Conservation (phyloP, 2,113 vertebrate genomes). For the Pteropus alecto region DNA sequence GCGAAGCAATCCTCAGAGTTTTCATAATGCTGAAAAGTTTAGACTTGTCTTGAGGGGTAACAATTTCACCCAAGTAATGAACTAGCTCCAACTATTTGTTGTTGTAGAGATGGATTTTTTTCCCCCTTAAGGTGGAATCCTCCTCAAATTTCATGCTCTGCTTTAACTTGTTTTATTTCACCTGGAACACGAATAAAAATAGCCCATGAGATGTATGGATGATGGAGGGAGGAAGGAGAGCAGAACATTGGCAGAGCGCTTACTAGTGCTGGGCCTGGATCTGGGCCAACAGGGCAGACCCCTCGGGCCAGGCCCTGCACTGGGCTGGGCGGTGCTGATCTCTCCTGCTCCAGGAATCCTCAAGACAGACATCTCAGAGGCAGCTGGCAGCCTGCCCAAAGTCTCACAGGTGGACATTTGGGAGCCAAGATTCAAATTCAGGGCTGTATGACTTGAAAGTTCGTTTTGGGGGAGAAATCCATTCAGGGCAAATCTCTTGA, state of each 20-base stretch:
- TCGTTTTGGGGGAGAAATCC: neutral
- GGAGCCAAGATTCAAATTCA: neutral
- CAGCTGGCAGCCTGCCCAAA: no score
- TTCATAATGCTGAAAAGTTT: constrained; percentile 88
- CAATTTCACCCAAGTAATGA: constrained; percentile 84
- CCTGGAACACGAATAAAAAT: constrained; percentile 81
- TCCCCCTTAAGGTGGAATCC: constrained; percentile 86
- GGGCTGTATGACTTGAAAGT: neutral
- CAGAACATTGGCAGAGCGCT: neutral
- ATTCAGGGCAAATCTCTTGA: neutral
- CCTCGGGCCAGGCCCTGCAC: neutral
- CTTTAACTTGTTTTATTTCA: constrained; percentile 88
- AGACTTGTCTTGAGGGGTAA: constrained; percentile 90
- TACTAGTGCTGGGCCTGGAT: neutral
- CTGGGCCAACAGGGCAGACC: no score
- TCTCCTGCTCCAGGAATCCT: neutral
- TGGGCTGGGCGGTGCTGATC: fast-evolving
- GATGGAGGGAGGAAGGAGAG: neutral
- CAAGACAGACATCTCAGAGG: neutral
- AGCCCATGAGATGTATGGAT: constrained; percentile 67
- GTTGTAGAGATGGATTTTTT: constrained; percentile 85
- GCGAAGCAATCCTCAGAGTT: constrained; percentile 86
- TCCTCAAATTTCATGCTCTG: constrained; percentile 84
- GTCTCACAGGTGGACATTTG: neutral
- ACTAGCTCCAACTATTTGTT: constrained; percentile 85